Base-by-base conservation (phyloP, 2,888 invertebrate species). In the Amphipoea lucens region DNA sequence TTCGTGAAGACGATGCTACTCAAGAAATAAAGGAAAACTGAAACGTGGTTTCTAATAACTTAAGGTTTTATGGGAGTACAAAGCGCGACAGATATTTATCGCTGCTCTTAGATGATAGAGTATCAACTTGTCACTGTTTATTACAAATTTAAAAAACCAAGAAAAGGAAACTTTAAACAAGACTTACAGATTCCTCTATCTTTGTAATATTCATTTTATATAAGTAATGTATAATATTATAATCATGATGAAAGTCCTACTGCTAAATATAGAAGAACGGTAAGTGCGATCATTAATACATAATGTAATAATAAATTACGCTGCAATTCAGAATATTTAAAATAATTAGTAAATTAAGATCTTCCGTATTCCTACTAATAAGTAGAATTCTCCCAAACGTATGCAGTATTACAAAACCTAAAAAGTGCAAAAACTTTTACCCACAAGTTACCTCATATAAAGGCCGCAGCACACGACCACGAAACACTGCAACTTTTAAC, bases 401-500 rank as follows among this genome's bases (percentile, higher is more conserved):
- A 23, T 11, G 23, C 57, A 57, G 57, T 23, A 57, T 23, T 57
- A 57, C n/a, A 11, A 57, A 57, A 11, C 4, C 57, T n/a, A n/a
- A n/a, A 57, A 60, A 23, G 4, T 57, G 11, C n/a, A 11, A 69
- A 20, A 69, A 79, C 57, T 51, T 73, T 76, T 23, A 62, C 7
- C 57, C n/a, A 74, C 48, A 60, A 57, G 29, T 7, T 45, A 75
- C 48, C 63, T 12, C 29, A 77, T 60, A 60, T 29, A 42, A 75
- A 71, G n/a, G 14, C 48, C n/a, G 12, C 17, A 54, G 57, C 42
- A 62, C 69, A 82, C 45, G 20, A 42, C 48, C 48, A 77, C 82
- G 83, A 85, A 78, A 89, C 74, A 74, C 66, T 88, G 81, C 86
- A 90, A 87, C 78, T 87, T 89, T 87, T 85, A 90, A 86, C 87